Evolutionary conservation across 2,113 vertebrate species (phyloP), one percentile per base, ranked within the genome.

Genomic region (Gasterosteus aculeatus): DNA sequence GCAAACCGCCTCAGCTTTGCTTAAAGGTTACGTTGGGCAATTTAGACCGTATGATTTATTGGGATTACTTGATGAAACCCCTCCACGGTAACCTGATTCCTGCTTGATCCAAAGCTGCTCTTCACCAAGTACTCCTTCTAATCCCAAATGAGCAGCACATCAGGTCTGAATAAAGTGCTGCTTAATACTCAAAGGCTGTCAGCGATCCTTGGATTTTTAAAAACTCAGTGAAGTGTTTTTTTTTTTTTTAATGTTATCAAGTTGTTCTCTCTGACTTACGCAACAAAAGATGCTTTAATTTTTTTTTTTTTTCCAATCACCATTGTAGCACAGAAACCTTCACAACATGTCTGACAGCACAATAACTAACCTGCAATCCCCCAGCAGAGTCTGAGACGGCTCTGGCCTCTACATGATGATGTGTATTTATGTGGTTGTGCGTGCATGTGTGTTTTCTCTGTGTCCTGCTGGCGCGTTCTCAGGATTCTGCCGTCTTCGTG

Each of bases 21-120:
- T 87, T 88, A 88, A 88, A 93, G 87, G 88, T 88, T 87, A 88
- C 59, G 38, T 54, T 54, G 57, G 74, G 63, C 82, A 84, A 84
- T 85, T 76, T 85, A 59, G 72, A 80, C 70, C 69, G 71, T 69
- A 29, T 38, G 10, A 16, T 63, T 59, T 18, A 33, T 16, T 42
- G 14, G 42, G 31, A 60, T n/a, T 57, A 57, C 56, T 58, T 22
- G 2, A 61, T 2, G 31, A 58, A 61, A 60, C 65, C 15, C 54
- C 10, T 56, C 15, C 12, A 10, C 19, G 49, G 4, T 69, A 56
- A 58, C 15, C 42, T 7, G 18, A 63, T 61, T 72, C 0, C 39
- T 58, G 33, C 33, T 68, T 57, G 51, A 61, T 54, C 76, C 14
- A 63, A 19, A 49, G 57, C 15, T 22, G 31, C 54, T 51, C 18